Evolutionary conservation across 2,888 invertebrate species (phyloP).

Genomic region (Hemicrepidius hirtus): DNA sequence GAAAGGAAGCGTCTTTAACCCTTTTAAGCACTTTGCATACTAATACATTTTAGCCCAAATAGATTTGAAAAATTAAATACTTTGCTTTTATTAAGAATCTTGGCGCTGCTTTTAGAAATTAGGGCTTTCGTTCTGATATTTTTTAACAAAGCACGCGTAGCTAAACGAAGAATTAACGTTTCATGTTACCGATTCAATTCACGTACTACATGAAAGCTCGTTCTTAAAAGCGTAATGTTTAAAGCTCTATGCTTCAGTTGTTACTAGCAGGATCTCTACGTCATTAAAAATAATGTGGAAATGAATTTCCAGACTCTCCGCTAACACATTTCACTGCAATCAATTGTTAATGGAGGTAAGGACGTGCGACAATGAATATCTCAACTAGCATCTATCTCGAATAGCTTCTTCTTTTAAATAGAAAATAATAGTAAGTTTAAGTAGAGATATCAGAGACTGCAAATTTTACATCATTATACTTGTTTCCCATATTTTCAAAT

Average conservation of each 20-base stretch:
- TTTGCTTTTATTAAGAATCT: not conserved
- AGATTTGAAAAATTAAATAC: not conserved
- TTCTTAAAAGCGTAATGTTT: constrained; percentile 35
- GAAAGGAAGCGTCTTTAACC: not conserved
- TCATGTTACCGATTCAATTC: constrained; percentile 31
- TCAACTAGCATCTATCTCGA: too few relatives aligned
- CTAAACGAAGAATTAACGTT: constrained; percentile 31
- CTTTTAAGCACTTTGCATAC: constrained; percentile 7
- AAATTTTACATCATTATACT: too few relatives aligned
- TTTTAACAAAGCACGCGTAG: constrained; percentile 31
- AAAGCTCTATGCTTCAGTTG: constrained; percentile 18
- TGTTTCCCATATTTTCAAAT: too few relatives aligned
- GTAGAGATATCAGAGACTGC: too few relatives aligned
- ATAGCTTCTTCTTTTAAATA: too few relatives aligned
- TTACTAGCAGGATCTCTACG: not conserved
- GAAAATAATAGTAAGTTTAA: too few relatives aligned
- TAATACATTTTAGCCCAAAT: not conserved
- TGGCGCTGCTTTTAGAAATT: constrained; percentile 5
- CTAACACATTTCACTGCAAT: not conserved
- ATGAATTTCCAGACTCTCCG: not conserved
- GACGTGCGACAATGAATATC: too few relatives aligned
- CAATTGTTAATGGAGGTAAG: not conserved
- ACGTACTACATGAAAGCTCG: constrained; percentile 35
- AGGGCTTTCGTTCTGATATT: constrained; percentile 27
- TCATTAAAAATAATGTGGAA: constrained; percentile 7